Conservation (phyloP, 2,113 vertebrate genomes). For the Carlito syrichta region DNA sequence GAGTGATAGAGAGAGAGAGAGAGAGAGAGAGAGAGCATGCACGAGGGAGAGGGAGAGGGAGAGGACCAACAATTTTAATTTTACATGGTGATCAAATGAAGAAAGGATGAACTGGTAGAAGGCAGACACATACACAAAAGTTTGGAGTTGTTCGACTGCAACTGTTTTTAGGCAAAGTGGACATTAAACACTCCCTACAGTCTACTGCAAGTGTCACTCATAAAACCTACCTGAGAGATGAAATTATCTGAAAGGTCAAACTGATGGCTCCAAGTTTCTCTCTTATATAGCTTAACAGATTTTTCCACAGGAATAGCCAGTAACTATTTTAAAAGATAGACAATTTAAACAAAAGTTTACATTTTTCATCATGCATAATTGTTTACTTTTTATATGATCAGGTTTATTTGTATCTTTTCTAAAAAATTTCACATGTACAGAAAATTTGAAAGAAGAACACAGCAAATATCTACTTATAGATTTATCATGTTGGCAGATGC, state of each 20-base stretch:
- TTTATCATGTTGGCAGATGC: not conserved
- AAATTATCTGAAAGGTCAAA: slow-evolving; percentile 86
- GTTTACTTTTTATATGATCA: not conserved
- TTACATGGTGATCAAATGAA: not conserved
- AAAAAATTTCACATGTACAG: not conserved
- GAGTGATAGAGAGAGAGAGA: not conserved
- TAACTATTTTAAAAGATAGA: slow-evolving; percentile 81
- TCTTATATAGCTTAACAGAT: slow-evolving; percentile 89
- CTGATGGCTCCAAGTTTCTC: slow-evolving; percentile 88
- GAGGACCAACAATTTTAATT: too few species aligned
- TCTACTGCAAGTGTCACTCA: not conserved
- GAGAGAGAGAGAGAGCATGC: too few species aligned
- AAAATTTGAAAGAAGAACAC: not conserved
- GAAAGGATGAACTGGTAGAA: not conserved
- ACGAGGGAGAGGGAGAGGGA: not conserved
- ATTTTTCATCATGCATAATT: not conserved
- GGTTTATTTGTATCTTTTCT: not conserved
- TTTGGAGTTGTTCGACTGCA: not conserved
- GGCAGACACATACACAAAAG: not conserved
- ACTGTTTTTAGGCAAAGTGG: not conserved
- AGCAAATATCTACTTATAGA: not conserved
- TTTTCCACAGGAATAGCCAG: slow-evolving; percentile 94
- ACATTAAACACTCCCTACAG: not conserved
- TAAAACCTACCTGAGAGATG: slow-evolving; percentile 86
- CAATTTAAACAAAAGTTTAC: not conserved